phyloP scores from a whole-genome alignment of 2,113 vertebrate species.

The Hyla sarda region DNA sequence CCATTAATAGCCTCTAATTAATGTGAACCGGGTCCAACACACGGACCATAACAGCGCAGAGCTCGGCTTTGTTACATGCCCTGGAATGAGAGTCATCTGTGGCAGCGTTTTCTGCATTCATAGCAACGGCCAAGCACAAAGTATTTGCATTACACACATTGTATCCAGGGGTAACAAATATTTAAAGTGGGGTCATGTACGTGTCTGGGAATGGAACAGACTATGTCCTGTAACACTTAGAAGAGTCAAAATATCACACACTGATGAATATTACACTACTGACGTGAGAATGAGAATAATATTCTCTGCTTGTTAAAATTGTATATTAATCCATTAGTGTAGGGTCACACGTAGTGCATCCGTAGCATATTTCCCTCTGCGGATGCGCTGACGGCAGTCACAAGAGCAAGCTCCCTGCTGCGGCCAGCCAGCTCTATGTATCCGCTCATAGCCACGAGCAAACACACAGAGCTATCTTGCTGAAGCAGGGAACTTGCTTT shows the following conservation, averaged over 20 bases:
- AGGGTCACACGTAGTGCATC: too few relatives aligned
- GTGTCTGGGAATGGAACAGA: background rate
- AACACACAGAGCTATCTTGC: too few relatives aligned
- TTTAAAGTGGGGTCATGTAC: background rate
- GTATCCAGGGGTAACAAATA: constrained; percentile 16
- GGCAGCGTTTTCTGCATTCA: background rate
- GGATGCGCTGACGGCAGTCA: too few relatives aligned
- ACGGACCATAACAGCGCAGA: constrained; percentile 15
- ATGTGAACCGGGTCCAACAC: background rate
- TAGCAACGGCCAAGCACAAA: constrained; percentile 13
- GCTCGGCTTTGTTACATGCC: constrained; percentile 11
- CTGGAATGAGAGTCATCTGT: constrained; percentile 37
- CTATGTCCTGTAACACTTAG: background rate
- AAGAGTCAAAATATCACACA: too few relatives aligned
- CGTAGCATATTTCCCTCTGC: too few relatives aligned
- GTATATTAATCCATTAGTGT: background rate
- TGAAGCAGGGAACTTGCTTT: too few relatives aligned
- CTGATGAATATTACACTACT: background rate
- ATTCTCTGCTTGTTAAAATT: background rate
- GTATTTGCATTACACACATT: constrained; percentile 26
- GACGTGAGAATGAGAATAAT: background rate
- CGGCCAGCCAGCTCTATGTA: too few relatives aligned
- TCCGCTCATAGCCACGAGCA: too few relatives aligned
- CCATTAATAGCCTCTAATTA: constrained; percentile 47
- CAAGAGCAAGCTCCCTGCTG: too few relatives aligned